Evolutionary conservation across 2,797 vertebrate species (phyloP), one percentile per base, ranked within the genome.

Genomic region (Simalia tracyae): DNA sequence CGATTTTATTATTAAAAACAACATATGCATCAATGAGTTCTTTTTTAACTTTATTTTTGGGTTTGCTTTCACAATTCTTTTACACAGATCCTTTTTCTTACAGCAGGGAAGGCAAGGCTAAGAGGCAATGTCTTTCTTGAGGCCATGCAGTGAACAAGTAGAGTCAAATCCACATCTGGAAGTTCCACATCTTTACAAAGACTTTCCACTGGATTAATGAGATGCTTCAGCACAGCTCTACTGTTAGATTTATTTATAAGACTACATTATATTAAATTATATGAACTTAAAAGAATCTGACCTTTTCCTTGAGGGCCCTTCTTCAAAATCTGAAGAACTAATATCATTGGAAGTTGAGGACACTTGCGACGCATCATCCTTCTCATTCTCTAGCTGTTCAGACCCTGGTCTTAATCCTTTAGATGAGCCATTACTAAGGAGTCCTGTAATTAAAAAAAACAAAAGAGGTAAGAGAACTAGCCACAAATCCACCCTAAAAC

Each of bases 251-350:
- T 57, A 60, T 28, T 91, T 26, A 81, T 81, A 59, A 89, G 28
- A 17, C 31, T 87, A 72, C 7, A n/a, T 60, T 84, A 14, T 91
- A 92, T 8, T 22, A 61, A 87, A 1, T 64, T 68, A 46, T 22
- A 92, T 89, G 42, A 92, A 87, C 60, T 88, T 76, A 81, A 86
- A 94, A 31, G 28, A 36, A 81, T 90, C 98, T 98, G 95, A 99
- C 99, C 98, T 99, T 98, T 99, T 99, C 96, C 99, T 99, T 11
- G 98, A 98, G 91, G 99, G 99, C 90, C 98, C 98, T 94, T 99
- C 98, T 98, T 99, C 98, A 91, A 98, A 97, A 97, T 98, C 99
- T 96, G 98, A 98, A 93, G 98, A 97, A 96, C 98, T 98, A 97
- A 98, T 98, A 93, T 98, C 98, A 56, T 98, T 98, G 96, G 98